Base-by-base conservation (phyloP, 2,797 vertebrate genomes). In the Tolypeutes matacus region DNA sequence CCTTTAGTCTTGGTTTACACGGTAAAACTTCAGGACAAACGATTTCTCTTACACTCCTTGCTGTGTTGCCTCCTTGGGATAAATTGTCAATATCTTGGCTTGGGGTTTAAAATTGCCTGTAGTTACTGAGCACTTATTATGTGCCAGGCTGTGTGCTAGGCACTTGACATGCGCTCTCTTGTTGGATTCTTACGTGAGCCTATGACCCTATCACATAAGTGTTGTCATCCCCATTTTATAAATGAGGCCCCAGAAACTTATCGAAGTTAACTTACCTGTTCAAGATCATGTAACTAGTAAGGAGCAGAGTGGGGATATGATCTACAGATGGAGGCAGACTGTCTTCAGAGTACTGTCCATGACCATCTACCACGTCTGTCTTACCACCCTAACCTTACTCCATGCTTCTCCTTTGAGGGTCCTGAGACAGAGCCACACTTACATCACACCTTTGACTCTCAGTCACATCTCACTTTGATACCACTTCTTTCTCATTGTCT, bases 391-490 rank as follows among this genome's bases (percentile, higher is more conserved):
- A 15, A 9, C 31, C n/a, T 3, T 7, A 6, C 15, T 18, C 49
- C 25, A 7, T 1, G 0, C 11, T 10, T 42, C n/a, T 25, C 17
- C 49, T 18, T 17, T 4, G 49, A 9, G 3, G 23, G 25, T 10
- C 60, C 51, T 62, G 14, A 11, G 25, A 27, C 1, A 6, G 36
- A 46, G 17, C 12, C 64, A 20, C 14, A 0, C 9, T 7, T 15
- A 27, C 14, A 18, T 51, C 21, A 2, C 21, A n/a, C 46, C 69
- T 15, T 2, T 29, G 14, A 17, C 49, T 15, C 0, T 36, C 0
- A 5, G 4, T 29, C 60, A 11, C 1, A 2, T 13, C 77, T 56
- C 18, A 0, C 27, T 0, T 0, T 7, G n/a, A 14, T 25, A 49
- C 18, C 1, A 1, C 25, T 17, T 46, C 78, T 21, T 1, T 31